Base-by-base conservation (phyloP, 64 coral and sea anemone genomes). In the Dendrophyllia cribrosa region DNA sequence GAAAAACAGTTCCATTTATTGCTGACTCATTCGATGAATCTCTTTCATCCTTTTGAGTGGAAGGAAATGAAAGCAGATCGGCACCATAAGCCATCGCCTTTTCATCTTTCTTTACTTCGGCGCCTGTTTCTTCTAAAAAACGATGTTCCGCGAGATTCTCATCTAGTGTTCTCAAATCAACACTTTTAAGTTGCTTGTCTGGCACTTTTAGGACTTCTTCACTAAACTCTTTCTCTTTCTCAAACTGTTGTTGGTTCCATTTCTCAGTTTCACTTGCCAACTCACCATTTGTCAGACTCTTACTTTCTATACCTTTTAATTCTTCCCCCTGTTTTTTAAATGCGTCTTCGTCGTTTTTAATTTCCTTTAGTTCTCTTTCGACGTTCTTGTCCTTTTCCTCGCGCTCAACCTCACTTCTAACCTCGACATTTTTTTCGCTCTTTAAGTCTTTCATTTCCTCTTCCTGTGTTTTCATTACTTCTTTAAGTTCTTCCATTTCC, bases 401-500 rank as follows among this genome's bases (percentile, higher is more conserved):
- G 53, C 6, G 12, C 53, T 56, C 53, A 56, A 34, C 25, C 53
- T 20, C 55, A 51, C 3, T 51, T 78, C 21, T 80, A 26, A 9
- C 43, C 21, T 12, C 70, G 21, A 7, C 19, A 72, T 22, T 72
- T 45, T 12, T 45, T 46, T 75, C 72, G 12, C 13, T 7, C 72
- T 75, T 21, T 46, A 6, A 21, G 72, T 16, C n/a, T 51, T 64
- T 23, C 26, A 46, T 3, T 84, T 84, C 43, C 16, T 84, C 80
- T 3, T 17, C 14, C 9, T 68, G 58, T 66, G 24, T 8, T 23
- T 8, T 45, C 8, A 84, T 15, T 6, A 48, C 80, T 65, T 84
- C 80, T 83, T 65, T 83, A 3, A 68, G 80, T 3, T 68, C 59
- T 46, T 83, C 80, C 80, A 84, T 66, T 84, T 65, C 59, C 47